Evolutionary conservation across 2,113 vertebrate species (phyloP).

Genomic region (Scomber colias): DNA sequence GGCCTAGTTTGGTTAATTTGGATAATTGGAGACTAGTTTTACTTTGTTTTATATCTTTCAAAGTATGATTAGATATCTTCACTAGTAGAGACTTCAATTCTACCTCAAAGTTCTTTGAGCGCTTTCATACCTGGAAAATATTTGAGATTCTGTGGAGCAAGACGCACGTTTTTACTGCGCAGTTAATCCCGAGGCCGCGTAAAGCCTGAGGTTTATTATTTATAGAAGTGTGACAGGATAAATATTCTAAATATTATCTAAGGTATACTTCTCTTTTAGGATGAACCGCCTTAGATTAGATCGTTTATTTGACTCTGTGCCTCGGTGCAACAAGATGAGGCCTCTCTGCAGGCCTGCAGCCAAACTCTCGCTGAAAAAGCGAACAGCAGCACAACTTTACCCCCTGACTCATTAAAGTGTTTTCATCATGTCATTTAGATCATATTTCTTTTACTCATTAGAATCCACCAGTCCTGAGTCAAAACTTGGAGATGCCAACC

Average conservation of each 20-base stretch:
- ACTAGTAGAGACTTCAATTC: background rate
- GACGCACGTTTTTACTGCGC: background rate
- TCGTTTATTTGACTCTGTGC: background rate
- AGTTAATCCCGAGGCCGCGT: background rate
- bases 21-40: background rate
- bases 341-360: slow-evolving; percentile 31
- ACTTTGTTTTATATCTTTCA: background rate
- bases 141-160: background rate
- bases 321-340: background rate
- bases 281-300: background rate
- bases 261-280: background rate
- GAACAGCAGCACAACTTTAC: background rate
- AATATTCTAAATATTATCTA: background rate
- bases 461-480: slow-evolving; percentile 35
- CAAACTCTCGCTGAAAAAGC: background rate
- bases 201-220: too few species aligned
- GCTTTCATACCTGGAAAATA: background rate
- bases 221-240: background rate
- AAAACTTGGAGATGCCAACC: slow-evolving; percentile 3
- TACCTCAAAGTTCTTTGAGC: background rate
- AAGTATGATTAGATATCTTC: background rate
- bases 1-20: background rate
- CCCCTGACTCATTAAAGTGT: background rate
- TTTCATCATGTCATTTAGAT: too few species aligned
- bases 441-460: too few species aligned